A percentile compares a stretch with the other conserved stretches of the same genome.
These are phyloP conservation scores for Palythoa heliodiscus DNA, from an alignment of 92 coral and sea anemone genomes.

Conservation along the genomic window DNA sequence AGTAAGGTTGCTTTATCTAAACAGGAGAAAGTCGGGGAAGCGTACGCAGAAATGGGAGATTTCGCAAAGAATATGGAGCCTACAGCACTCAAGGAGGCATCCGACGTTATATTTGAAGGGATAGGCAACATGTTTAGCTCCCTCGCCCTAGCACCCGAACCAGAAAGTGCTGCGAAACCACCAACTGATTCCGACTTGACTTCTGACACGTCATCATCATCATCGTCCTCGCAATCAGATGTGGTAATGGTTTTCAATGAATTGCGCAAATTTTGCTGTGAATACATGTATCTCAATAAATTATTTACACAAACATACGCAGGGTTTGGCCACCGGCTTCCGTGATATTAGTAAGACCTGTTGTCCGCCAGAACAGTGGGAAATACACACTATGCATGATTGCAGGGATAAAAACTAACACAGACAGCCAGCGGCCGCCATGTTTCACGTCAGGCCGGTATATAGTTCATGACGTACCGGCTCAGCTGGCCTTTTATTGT, in stretches of 20 bases:
- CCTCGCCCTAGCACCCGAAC: background rate
- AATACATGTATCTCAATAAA: no score
- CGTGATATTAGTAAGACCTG: no score
- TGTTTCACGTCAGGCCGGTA: no score
- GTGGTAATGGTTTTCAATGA: background rate
- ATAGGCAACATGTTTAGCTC: constrained; percentile 5
- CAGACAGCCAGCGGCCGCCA: no score
- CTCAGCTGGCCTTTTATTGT: no score
- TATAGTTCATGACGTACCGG: no score
- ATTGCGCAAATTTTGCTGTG: no score
- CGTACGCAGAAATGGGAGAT: constrained; percentile 25
- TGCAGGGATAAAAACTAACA: no score
- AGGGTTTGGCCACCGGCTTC: no score
- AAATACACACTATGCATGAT: no score
- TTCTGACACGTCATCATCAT: background rate
- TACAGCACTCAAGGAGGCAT: constrained; percentile 13
- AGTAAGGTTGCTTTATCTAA: background rate
- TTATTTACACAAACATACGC: no score
- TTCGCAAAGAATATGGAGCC: constrained; percentile 20
- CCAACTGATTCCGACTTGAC: background rate
- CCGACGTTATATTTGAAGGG: background rate
- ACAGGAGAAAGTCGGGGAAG: constrained; percentile 9
- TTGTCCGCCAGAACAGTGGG: no score
- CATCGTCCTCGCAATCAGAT: background rate
- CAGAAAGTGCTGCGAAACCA: background rate